phyloP scores from a whole-genome alignment of 2,797 vertebrate genomes.

The Ctenopoma kingsleyae region DNA sequence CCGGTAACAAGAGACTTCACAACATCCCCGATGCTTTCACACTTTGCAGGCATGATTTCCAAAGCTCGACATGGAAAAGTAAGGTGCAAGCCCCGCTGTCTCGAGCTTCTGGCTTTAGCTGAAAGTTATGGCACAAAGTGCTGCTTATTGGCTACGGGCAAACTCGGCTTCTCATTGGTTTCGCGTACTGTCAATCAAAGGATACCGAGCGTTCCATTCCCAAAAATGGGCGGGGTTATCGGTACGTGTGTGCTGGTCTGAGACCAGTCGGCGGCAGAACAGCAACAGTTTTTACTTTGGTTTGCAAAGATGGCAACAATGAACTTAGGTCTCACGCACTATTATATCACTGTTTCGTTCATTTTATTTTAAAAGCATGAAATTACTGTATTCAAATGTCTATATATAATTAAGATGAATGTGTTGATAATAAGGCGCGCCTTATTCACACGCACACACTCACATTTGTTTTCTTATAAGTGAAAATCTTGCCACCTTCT shows the following conservation, averaged over 20 bases:
- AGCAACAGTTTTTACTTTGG: neutral
- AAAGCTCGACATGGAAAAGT: constrained; percentile 23
- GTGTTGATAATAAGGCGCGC: no score
- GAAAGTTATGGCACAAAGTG: constrained; percentile 48
- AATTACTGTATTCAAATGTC: neutral
- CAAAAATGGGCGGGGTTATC: constrained; percentile 42
- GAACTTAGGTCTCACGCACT: neutral
- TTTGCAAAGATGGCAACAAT: constrained; percentile 1
- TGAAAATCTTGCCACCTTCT: constrained; percentile 56
- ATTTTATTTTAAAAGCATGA: neutral
- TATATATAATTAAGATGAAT: no score
- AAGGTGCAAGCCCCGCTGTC: constrained; percentile 55
- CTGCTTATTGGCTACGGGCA: constrained; percentile 57
- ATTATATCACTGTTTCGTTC: neutral
- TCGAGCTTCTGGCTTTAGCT: constrained; percentile 28
- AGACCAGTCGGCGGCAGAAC: constrained; percentile 16
- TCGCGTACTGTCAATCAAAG: constrained; percentile 61
- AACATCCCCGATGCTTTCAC: constrained; percentile 61
- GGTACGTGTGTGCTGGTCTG: constrained; percentile 40
- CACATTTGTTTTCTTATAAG: neutral
- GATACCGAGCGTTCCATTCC: constrained; percentile 61
- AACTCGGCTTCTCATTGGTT: constrained; percentile 71
- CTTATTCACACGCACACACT: no score
- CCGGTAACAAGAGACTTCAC: constrained; percentile 51
- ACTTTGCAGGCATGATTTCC: constrained; percentile 77